A percentile compares a stretch with the other conserved stretches of the same genome.
These are phyloP conservation scores for Xanthia togata DNA, from an alignment of 2,888 invertebrate species.

Conservation along the genomic window DNA sequence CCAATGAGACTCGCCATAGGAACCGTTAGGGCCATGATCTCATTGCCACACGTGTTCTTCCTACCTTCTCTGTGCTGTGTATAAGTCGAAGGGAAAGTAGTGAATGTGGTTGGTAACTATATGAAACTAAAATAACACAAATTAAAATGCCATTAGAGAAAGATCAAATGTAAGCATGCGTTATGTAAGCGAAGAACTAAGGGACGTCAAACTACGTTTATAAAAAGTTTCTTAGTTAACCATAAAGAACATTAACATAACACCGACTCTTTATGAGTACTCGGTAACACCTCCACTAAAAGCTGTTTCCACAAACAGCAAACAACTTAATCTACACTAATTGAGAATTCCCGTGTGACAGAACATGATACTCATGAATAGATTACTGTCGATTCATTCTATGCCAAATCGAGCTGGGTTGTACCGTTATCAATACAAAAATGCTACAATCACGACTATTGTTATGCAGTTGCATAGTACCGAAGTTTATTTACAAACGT, in stretches of 20 bases:
- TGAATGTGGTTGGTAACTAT: neutral
- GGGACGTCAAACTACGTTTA: constrained; percentile 5
- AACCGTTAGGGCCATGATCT: constrained; percentile 84
- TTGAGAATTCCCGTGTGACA: constrained; percentile 55
- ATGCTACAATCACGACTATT: constrained; percentile 68
- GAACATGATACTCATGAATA: constrained; percentile 39
- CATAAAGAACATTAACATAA: constrained; percentile 36
- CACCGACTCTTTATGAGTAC: constrained; percentile 39
- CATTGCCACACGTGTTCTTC: constrained; percentile 75
- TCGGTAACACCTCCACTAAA: constrained; percentile 10
- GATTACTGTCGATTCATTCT: constrained; percentile 44
- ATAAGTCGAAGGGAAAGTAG: constrained; percentile 35
- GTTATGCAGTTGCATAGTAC: constrained; percentile 65
- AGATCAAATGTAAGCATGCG: neutral
- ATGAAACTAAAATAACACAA: constrained; percentile 9
- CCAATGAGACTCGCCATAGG: constrained; percentile 66
- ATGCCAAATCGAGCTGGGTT: constrained; percentile 56
- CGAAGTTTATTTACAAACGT: constrained; percentile 77
- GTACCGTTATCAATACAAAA: constrained; percentile 65
- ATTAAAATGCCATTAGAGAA: constrained; percentile 24
- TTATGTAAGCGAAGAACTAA: constrained; percentile 6
- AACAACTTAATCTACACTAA: constrained; percentile 37
- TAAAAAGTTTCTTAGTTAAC: constrained; percentile 16
- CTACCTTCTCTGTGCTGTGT: constrained; percentile 47
- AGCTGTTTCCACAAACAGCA: constrained; percentile 22